Evolutionary conservation across 2,888 invertebrate genomes (phyloP), one percentile per base, ranked within the genome.

Genomic region (Volucella bombylans): DNA sequence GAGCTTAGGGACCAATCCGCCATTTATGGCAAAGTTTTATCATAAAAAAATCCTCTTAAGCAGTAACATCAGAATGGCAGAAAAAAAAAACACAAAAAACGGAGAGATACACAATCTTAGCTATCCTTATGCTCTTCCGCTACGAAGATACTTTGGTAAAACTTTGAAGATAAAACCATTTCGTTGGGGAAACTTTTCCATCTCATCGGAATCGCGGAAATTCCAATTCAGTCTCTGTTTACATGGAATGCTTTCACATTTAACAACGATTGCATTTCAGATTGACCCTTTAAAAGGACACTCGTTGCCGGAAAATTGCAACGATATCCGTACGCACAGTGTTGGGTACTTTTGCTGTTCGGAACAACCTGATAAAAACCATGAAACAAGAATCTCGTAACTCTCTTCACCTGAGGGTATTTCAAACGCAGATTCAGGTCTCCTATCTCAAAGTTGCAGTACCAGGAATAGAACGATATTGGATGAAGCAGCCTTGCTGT

Each of bases 1-100:
- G 12, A 38, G 47, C 49, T 55, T 55, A 62, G 62, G 39, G 41
- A 69, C 54, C 62, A 61, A 77, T 69, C 68, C 47, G 59, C 52
- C 54, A 55, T 18, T 49, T 55, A 31, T 54, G 38, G 57, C 45
- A 54, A 45, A 57, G 55, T 50, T 50, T 12, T 23, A 12, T 39
- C 71, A 71, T 71, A 78, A 64, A 71, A 78, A 62, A 55, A 74
- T 50, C 77, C 61, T 54, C 61, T 52, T 45, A 61, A 62, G 12
- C 41, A 6, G 31, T 4, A 41, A 2, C n/a, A 39, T 15, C 18
- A 8, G 2, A 61, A 41, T 59, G 12, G 18, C 18, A 23, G 18
- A 23, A 1, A 23, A 23, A 23, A 23, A 23, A 23, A n/a, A 57
- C 31, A 47, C 2, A 57, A 38, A 59, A 39, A 67, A 39, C 4